These are phyloP conservation scores for Littorina saxatilis DNA, from an alignment of 1,140 invertebrate genomes.

Conservation along the genomic window DNA sequence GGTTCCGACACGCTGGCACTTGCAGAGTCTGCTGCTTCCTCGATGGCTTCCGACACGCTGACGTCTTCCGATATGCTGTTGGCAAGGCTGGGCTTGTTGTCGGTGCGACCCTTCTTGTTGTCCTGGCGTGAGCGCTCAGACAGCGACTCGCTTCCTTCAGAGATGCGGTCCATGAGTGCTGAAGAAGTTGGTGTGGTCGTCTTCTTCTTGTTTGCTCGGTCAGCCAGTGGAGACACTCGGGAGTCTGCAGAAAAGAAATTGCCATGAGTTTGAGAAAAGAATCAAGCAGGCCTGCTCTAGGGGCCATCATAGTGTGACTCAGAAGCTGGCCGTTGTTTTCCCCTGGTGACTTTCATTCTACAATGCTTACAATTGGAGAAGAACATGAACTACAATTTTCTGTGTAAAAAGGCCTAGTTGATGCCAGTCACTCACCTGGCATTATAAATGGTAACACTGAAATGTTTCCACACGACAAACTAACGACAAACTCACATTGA, in stretches of 20 bases:
- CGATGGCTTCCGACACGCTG: constrained; percentile 28
- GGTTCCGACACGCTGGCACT: constrained; percentile 20
- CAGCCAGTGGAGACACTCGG: constrained; percentile 46
- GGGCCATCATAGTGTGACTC: background rate
- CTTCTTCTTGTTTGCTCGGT: constrained; percentile 48
- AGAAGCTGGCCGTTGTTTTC: no score
- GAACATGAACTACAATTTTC: no score
- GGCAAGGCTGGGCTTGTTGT: background rate
- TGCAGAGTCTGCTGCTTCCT: constrained; percentile 33
- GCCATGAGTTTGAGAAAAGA: background rate
- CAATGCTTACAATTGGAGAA: no score
- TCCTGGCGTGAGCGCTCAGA: constrained; percentile 43
- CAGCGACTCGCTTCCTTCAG: constrained; percentile 67
- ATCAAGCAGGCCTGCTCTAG: no score
- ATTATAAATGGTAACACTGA: no score
- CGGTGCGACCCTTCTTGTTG: constrained; percentile 15
- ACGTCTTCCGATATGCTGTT: constrained; percentile 6
- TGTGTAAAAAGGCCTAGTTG: no score
- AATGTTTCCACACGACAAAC: no score
- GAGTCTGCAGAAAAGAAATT: constrained; percentile 51
- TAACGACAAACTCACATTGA: no score
- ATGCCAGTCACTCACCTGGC: no score
- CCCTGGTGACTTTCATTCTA: no score
- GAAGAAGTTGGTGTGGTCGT: constrained; percentile 6
- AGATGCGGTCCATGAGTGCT: constrained; percentile 61